phyloP scores from a whole-genome alignment of 2,888 invertebrate species.

The Uropetala carovei region DNA sequence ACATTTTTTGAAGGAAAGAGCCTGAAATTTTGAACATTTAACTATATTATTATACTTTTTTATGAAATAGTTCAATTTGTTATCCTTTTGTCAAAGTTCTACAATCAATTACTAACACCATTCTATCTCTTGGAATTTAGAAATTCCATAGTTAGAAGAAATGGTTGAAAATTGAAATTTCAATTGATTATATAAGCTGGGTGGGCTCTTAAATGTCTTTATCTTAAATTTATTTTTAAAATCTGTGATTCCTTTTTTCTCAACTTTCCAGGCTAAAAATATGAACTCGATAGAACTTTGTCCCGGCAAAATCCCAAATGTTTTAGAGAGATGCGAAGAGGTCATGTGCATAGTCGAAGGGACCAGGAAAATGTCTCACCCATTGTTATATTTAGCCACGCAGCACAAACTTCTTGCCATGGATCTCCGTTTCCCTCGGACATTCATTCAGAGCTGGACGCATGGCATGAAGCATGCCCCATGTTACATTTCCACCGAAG shows the following conservation, averaged over 20 bases:
- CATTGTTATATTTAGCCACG: conserved; percentile 18
- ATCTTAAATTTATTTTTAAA: not conserved
- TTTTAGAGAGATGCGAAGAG: conserved; percentile 41
- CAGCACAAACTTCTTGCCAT: conserved; percentile 5
- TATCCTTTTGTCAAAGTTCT: no score
- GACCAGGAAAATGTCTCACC: not conserved
- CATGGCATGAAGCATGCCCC: conserved; percentile 43
- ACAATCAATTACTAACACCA: no score
- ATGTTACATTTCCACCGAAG: not conserved
- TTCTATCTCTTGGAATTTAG: no score
- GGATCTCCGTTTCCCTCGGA: conserved; percentile 34
- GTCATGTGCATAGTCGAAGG: conserved; percentile 21
- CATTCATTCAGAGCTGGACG: conserved; percentile 44
- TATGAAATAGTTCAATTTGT: no score
- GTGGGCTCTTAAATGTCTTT: not conserved
- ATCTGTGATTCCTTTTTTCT: not conserved
- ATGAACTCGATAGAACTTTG: conserved; percentile 34
- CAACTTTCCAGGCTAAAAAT: conserved; percentile 1
- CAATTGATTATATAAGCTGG: no score
- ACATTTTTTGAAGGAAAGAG: no score
- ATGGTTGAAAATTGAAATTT: no score
- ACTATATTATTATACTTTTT: no score
- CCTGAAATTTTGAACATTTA: no score
- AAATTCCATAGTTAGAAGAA: no score
- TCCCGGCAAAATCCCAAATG: not conserved